Base-by-base conservation (phyloP, 1,140 invertebrate species). In the Probaryconus sp. region DNA sequence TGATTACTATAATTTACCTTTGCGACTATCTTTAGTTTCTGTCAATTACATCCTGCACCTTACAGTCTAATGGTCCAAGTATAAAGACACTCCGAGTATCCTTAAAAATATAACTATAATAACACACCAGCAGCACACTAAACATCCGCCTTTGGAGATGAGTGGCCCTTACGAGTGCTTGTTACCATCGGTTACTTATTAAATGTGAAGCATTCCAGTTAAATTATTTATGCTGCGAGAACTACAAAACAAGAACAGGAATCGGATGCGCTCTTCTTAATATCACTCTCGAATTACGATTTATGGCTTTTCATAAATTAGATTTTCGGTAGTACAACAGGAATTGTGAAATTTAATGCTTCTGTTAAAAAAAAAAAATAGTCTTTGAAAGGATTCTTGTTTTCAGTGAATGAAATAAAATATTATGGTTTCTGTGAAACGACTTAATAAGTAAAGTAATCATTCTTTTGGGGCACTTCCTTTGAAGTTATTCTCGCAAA, bases 21-120 rank as follows among this genome's bases (percentile, higher is more conserved):
- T 65, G 72, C 69, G 72, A 75, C 72, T 70, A 75, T 75, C 72
- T 65, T 75, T 65, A 69, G 72, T 75, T 75, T 75, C 72, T 65
- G 72, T 75, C 72, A 75, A 75, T 75, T 69, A 75, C 60, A 75
- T 47, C 65, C 65, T 69, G 65, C 72, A 69, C 38, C 72, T 65
- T 48, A 60, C 72, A 60, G 53, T 70, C 72, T 75, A 75, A 69
- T 75, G 60, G 64, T 70, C 28, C 18, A 20, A 53, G 72, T 75
- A 64, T 69, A 65, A 75, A 75, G 72, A 60, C 72, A 75, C 72
- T 75, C 53, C 24, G 64, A 58, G 43, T 37, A 69, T 67, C 30
- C 58, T 75, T 75, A 65, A 75, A 75, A 65, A 65, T 40, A 55
- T 75, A 69, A 69, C 64, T 75, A 69, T 75, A 75, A 75, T 75